Percentiles rank a stretch among this genome's conserved stretches.
phyloP scores from a whole-genome alignment of 2,113 vertebrate genomes.

The Scophthalmus maximus region DNA sequence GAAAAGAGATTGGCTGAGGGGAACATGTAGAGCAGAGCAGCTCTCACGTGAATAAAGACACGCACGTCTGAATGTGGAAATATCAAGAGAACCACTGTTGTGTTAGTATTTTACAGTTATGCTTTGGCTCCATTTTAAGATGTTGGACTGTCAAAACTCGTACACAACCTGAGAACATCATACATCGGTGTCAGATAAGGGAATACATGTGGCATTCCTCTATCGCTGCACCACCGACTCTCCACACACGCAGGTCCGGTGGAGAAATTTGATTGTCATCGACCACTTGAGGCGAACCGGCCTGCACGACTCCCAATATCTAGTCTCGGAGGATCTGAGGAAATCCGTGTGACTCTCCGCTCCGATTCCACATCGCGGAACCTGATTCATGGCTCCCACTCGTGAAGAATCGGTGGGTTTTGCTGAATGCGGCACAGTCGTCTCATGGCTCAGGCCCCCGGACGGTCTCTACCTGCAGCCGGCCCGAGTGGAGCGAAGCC shows the following conservation, averaged over 20 bases:
- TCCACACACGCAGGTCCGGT: not conserved
- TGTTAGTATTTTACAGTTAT: not conserved
- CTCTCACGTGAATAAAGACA: conserved; percentile 16
- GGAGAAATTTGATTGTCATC: conserved; percentile 33
- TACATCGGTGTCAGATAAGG: not conserved
- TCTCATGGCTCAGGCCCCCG: conserved; percentile 43
- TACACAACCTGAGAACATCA: not conserved
- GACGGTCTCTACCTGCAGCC: conserved; percentile 56
- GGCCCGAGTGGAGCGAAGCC: conserved; percentile 32
- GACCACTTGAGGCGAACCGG: conserved; percentile 14
- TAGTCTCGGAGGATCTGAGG: not conserved
- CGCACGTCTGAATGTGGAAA: not conserved
- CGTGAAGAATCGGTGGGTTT: conserved; percentile 23
- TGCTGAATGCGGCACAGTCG: conserved; percentile 23
- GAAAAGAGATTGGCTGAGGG: conserved; percentile 34
- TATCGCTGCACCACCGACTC: too few relatives aligned
- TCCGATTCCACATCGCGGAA: conserved; percentile 24
- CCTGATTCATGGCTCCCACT: conserved; percentile 46
- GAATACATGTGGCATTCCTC: not conserved
- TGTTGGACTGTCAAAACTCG: not conserved
- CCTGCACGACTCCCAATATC: conserved; percentile 6
- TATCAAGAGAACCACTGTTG: not conserved
- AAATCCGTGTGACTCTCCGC: conserved; percentile 7
- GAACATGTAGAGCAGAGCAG: conserved; percentile 12
- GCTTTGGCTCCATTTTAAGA: too few relatives aligned